Conservation (phyloP, 2,888 invertebrate genomes). For the Parochlus steinenii region DNA sequence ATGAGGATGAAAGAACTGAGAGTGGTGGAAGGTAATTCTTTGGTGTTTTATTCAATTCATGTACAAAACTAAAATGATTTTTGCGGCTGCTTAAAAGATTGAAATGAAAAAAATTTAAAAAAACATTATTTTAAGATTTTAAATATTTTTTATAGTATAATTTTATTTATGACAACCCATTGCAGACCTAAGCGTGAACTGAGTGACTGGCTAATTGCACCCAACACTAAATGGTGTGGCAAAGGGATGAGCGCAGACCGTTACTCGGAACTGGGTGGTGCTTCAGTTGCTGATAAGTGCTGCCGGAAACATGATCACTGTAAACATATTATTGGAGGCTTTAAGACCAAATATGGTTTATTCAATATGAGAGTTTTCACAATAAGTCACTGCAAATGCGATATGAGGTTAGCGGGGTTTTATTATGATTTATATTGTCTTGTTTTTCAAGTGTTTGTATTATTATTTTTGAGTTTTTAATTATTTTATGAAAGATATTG, state of each 20-base stretch:
- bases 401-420: slow-evolving; percentile 53
- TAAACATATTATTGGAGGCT: slow-evolving; percentile 66
- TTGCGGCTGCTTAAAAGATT: slow-evolving; percentile 4
- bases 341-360: slow-evolving; percentile 67
- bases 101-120: background rate
- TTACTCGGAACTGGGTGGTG: slow-evolving; percentile 69
- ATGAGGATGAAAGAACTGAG: background rate
- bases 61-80: background rate
- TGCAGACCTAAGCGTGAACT: slow-evolving; percentile 34
- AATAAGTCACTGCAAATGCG: slow-evolving; percentile 82
- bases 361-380: slow-evolving; percentile 85
- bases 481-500: background rate
- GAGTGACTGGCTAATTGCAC: slow-evolving; percentile 57
- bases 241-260: slow-evolving; percentile 66
- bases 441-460: no score
- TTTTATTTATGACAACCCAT: no score
- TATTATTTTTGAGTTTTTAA: background rate
- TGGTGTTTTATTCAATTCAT: background rate
- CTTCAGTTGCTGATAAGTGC: slow-evolving; percentile 69
- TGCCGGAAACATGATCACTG: slow-evolving; percentile 82
- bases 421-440: background rate
- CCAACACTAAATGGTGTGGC: slow-evolving; percentile 91
- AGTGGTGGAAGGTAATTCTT: slow-evolving; percentile 3
- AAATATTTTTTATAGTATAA: background rate
- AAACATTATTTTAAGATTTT: background rate